Evolutionary conservation across 2,888 invertebrate species (phyloP).

Genomic region (Lingula anatina): DNA sequence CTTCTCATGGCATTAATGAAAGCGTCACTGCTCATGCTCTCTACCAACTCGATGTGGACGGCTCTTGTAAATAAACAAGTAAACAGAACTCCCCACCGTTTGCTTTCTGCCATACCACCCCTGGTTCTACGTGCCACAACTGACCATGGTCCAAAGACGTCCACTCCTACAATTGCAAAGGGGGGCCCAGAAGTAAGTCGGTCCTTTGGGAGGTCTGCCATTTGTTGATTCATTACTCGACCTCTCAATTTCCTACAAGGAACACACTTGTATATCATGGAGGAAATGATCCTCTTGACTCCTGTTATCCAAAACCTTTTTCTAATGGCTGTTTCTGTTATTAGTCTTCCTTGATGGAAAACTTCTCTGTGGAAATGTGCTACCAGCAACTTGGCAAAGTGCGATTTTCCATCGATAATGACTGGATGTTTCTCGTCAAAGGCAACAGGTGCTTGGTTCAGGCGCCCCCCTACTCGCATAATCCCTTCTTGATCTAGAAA

Average conservation of each 20-base stretch:
- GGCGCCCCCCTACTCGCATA: constrained; percentile 7
- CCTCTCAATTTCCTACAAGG: constrained; percentile 12
- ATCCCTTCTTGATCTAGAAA: not conserved
- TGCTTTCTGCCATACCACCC: not conserved
- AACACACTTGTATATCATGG: constrained; percentile 10
- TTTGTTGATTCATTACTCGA: constrained; percentile 2
- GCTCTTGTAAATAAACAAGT: not conserved
- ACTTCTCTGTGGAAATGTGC: constrained; percentile 11
- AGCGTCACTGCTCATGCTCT: not conserved
- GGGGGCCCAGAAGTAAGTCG: not conserved
- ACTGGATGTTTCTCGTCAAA: constrained; percentile 8
- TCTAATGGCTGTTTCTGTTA: constrained; percentile 17
- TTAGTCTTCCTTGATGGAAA: constrained; percentile 14
- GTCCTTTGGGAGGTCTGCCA: not conserved
- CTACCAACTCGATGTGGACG: not conserved
- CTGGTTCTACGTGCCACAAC: not conserved
- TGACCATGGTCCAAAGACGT: not conserved
- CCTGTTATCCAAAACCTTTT: constrained; percentile 13
- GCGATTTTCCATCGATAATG: constrained; percentile 7
- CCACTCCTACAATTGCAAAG: not conserved
- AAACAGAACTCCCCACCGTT: not conserved
- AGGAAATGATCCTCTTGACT: constrained; percentile 7
- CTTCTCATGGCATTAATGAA: not conserved
- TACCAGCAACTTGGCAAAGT: constrained; percentile 9
- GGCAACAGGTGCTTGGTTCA: constrained; percentile 1